These are phyloP conservation scores for Xyrichtys novacula DNA, from an alignment of 2,797 vertebrate species.

Conservation along the genomic window DNA sequence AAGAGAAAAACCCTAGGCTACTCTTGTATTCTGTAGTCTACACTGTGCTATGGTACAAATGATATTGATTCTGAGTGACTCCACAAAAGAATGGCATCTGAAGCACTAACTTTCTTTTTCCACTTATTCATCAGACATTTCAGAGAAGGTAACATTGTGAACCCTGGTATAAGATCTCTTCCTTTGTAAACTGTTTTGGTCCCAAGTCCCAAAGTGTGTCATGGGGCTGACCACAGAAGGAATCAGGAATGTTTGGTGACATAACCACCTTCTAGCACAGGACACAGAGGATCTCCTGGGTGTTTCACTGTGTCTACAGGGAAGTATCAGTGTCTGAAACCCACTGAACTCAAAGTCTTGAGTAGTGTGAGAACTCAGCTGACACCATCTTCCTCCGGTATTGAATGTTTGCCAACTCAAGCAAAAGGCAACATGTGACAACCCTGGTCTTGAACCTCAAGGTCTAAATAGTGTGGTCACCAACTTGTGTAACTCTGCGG, in stretches of 20 bases:
- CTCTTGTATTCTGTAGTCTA: neutral
- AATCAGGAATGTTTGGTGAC: slow-evolving; percentile 18
- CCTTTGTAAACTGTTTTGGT: too few relatives aligned
- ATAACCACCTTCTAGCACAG: neutral
- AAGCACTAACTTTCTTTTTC: too few relatives aligned
- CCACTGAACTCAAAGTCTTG: slow-evolving; percentile 7
- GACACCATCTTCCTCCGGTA: neutral
- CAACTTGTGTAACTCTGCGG: too few relatives aligned
- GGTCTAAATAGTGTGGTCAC: neutral
- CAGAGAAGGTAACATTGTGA: too few relatives aligned
- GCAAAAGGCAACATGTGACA: neutral
- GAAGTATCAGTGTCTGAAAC: slow-evolving; percentile 2
- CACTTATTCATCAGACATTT: too few relatives aligned
- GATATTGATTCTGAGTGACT: neutral
- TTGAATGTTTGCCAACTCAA: slow-evolving; percentile 2
- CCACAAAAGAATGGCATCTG: too few relatives aligned
- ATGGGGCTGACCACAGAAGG: neutral
- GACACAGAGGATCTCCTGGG: slow-evolving; percentile 12
- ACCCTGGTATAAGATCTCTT: too few relatives aligned
- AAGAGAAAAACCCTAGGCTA: too few relatives aligned
- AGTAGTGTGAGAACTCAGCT: neutral
- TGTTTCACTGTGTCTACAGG: slow-evolving; percentile 15
- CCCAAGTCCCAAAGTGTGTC: neutral
- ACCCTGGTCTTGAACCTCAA: neutral
- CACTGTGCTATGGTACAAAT: neutral